Evolutionary conservation across 2,888 invertebrate species (phyloP), one percentile per base, ranked within the genome.

Genomic region (Pocota personata): DNA sequence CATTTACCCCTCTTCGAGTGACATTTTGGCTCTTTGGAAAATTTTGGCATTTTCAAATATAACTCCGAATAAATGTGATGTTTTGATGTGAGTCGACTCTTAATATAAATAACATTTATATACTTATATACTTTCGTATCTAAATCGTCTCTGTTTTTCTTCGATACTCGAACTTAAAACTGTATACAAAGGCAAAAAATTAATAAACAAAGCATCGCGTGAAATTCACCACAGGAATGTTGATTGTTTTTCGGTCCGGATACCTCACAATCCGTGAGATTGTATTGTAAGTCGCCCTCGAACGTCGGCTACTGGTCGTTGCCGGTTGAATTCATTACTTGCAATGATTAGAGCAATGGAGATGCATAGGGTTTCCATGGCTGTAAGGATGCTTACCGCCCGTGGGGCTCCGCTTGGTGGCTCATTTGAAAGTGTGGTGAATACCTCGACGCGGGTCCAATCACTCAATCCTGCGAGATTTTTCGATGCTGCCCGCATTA

Each of bases 391-490:
- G 14, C 40, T 86, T 0, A 62, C 1, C n/a, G 30, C 16, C 4
- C 40, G 71, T 16, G 72, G 60, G 4, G 76, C 71, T 27, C 82
- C 67, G 16, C 82, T 86, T 2, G 90, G 89, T 3, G 91, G 92
- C 66, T 91, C 92, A 79, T 91, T 90, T 6, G 91, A 91, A 21
- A 90, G 88, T 2, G 92, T 93, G 75, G 82, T 89, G 86, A 91
- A 91, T 82, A 90, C 90, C 84, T 90, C 91, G 57, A 91, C 91
- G 60, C 88, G 90, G 43, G 92, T 92, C 87, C 90, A 92, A 87
- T 92, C 92, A 83, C 93, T 92, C 69, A 93, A 90, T n/a, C 94
- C 94, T 8, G 94, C 94, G 19, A 92, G 90, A 89, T 94, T 94
- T 71, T 92, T 92, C 1, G 94, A 93, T 32, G 94, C 94, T 1